Conservation (phyloP, 2,113 vertebrate species). For the Talpa occidentalis region DNA sequence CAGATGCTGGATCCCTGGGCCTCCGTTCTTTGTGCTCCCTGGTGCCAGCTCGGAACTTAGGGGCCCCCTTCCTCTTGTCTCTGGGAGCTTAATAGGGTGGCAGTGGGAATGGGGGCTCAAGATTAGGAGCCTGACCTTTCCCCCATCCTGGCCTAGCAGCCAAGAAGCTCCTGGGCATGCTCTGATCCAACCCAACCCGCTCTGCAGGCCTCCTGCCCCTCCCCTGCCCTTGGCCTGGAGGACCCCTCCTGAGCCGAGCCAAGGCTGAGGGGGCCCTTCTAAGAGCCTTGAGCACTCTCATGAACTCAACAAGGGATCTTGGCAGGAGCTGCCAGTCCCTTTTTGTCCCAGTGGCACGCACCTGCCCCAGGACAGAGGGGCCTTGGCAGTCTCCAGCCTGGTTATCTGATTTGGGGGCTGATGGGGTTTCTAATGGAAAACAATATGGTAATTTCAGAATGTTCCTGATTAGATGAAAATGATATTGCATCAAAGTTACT, state of each 20-base stretch:
- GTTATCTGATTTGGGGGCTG: slow-evolving; percentile 88
- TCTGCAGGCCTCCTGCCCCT: not conserved
- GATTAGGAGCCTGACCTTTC: not conserved
- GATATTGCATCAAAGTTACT: slow-evolving; percentile 90
- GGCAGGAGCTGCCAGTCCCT: not conserved
- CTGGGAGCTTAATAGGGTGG: not conserved
- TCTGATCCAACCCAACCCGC: not conserved
- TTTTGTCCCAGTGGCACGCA: slow-evolving; percentile 56
- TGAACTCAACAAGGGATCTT: not conserved
- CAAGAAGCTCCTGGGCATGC: not conserved
- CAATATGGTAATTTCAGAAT: slow-evolving; percentile 91
- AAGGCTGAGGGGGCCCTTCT: not conserved
- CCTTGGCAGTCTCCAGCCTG: slow-evolving; percentile 81
- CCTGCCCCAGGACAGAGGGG: slow-evolving; percentile 78
- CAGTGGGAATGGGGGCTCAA: not conserved
- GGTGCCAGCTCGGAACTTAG: not conserved
- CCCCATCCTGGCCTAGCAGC: not conserved
- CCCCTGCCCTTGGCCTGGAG: not conserved
- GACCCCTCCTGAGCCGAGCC: not conserved
- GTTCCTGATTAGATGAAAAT: slow-evolving; percentile 91
- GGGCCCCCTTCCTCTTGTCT: not conserved
- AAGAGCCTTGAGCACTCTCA: not conserved
- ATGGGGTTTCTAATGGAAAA: slow-evolving; percentile 88
- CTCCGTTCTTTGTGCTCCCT: not conserved
- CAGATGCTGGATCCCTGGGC: not conserved